phyloP scores from a whole-genome alignment of 2,797 vertebrate genomes.

The Molossus alvarezi region DNA sequence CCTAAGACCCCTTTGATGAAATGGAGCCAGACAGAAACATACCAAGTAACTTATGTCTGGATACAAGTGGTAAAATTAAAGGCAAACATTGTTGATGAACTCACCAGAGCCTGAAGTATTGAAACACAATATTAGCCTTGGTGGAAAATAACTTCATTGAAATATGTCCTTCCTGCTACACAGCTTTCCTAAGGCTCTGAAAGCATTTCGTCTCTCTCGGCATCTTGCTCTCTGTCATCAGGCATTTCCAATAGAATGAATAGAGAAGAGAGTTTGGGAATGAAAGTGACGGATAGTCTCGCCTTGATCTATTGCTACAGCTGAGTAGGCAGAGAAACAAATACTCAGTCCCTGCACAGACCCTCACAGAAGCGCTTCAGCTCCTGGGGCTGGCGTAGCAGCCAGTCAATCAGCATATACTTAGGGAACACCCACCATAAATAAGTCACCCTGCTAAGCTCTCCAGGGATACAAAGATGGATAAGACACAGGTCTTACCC shows the following conservation, averaged over 20 bases:
- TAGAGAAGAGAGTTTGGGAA: conserved; percentile 68
- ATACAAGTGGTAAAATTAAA: conserved; percentile 88
- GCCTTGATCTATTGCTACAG: conserved; percentile 78
- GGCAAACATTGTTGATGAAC: conserved; percentile 88
- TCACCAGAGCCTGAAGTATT: conserved; percentile 79
- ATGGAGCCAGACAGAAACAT: conserved; percentile 85
- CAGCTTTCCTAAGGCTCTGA: conserved; percentile 67
- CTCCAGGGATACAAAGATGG: conserved; percentile 56
- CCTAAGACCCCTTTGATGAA: conserved; percentile 86
- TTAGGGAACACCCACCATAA: conserved; percentile 15
- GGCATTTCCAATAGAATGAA: conserved; percentile 73
- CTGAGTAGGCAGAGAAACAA: conserved; percentile 73
- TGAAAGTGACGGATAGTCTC: conserved; percentile 77
- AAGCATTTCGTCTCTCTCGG: conserved; percentile 67
- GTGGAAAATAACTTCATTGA: conserved; percentile 84
- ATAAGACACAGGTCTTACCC: conserved; percentile 68
- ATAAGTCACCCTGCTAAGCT: neutral
- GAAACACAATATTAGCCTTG: conserved; percentile 86
- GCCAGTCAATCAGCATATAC: conserved; percentile 66
- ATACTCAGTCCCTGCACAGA: neutral
- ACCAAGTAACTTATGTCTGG: conserved; percentile 85
- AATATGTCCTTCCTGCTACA: conserved; percentile 80
- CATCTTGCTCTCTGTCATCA: conserved; percentile 10
- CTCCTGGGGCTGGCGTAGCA: conserved; percentile 16
- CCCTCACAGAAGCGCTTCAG: conserved; percentile 21